These are phyloP conservation scores for Drosophila multiciliata DNA, from an alignment of 2,888 invertebrate species.

Conservation along the genomic window DNA sequence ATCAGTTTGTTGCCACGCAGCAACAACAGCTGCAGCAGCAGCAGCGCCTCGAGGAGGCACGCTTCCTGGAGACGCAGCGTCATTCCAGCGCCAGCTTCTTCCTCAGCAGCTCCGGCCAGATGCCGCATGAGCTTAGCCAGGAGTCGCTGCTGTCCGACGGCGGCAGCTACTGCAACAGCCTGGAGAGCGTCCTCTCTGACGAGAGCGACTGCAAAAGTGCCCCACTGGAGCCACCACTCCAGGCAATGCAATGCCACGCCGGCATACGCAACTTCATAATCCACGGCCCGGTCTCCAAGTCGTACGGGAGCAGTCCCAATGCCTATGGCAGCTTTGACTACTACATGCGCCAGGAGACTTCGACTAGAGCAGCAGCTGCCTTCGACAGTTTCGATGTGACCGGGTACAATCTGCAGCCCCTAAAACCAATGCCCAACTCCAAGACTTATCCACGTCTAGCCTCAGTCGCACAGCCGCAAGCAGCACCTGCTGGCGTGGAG, in stretches of 20 bases:
- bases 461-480: slow-evolving; percentile 24
- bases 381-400: slow-evolving; percentile 85
- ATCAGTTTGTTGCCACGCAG: slow-evolving; percentile 84
- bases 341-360: slow-evolving; percentile 84
- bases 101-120: slow-evolving; percentile 87
- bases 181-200: slow-evolving; percentile 92
- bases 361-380: slow-evolving; percentile 46
- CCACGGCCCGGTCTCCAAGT: slow-evolving; percentile 86
- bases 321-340: slow-evolving; percentile 86
- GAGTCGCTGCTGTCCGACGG: slow-evolving; percentile 91
- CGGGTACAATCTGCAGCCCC: slow-evolving; percentile 78
- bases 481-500: slow-evolving; percentile 51
- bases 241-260: slow-evolving; percentile 76
- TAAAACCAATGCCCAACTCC: slow-evolving; percentile 79
- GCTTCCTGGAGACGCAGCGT: slow-evolving; percentile 87
- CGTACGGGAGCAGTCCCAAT: slow-evolving; percentile 88
- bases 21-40: slow-evolving; percentile 56
- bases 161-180: slow-evolving; percentile 90
- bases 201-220: slow-evolving; percentile 93
- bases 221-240: slow-evolving; percentile 87
- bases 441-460: slow-evolving; percentile 82
- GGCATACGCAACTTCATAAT: slow-evolving; percentile 82
- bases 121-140: slow-evolving; percentile 87
- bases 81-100: slow-evolving; percentile 93
- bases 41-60: slow-evolving; percentile 80